Evolutionary conservation across 2,797 vertebrate species (phyloP).

Genomic region (Cyprinella venusta): DNA sequence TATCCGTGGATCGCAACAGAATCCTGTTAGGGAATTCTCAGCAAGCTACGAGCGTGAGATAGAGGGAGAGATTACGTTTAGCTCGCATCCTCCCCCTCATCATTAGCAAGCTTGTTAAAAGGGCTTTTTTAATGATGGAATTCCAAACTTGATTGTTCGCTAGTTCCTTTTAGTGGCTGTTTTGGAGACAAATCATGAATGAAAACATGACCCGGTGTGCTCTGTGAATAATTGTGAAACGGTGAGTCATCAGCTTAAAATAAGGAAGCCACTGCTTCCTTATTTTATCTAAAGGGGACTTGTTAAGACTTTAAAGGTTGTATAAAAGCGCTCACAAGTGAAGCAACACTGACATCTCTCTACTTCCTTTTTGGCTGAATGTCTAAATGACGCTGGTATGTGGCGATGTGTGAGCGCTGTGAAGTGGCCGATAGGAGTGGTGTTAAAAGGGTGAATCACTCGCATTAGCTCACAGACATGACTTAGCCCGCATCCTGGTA

Average conservation of each 20-base stretch:
- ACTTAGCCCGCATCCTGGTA: background rate
- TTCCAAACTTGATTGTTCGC: slow-evolving; percentile 29
- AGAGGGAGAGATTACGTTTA: slow-evolving; percentile 59
- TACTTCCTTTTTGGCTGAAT: slow-evolving; percentile 24
- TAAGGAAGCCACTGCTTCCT: slow-evolving; percentile 31
- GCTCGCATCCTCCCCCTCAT: slow-evolving; percentile 55
- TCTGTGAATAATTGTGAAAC: slow-evolving; percentile 38
- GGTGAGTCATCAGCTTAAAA: slow-evolving; percentile 46
- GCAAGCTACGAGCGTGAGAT: slow-evolving; percentile 35
- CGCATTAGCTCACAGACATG: slow-evolving; percentile 19
- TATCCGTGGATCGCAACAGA: slow-evolving; percentile 50
- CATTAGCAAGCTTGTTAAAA: slow-evolving; percentile 57
- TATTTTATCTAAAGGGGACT: slow-evolving; percentile 43
- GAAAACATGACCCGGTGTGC: slow-evolving; percentile 42
- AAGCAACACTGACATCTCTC: slow-evolving; percentile 23
- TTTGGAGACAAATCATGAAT: slow-evolving; percentile 40
- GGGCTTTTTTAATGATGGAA: slow-evolving; percentile 25
- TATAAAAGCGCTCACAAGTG: slow-evolving; percentile 31
- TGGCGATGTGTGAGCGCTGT: slow-evolving; percentile 43
- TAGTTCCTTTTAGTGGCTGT: background rate
- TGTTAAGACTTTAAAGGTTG: slow-evolving; percentile 41
- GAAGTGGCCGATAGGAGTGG: slow-evolving; percentile 27
- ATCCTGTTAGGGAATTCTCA: slow-evolving; percentile 47
- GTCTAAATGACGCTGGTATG: slow-evolving; percentile 36
- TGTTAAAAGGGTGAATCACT: slow-evolving; percentile 39